Evolutionary conservation across 2,797 vertebrate species (phyloP), one percentile per base, ranked within the genome.

Genomic region (Lutjanus campechanus): DNA sequence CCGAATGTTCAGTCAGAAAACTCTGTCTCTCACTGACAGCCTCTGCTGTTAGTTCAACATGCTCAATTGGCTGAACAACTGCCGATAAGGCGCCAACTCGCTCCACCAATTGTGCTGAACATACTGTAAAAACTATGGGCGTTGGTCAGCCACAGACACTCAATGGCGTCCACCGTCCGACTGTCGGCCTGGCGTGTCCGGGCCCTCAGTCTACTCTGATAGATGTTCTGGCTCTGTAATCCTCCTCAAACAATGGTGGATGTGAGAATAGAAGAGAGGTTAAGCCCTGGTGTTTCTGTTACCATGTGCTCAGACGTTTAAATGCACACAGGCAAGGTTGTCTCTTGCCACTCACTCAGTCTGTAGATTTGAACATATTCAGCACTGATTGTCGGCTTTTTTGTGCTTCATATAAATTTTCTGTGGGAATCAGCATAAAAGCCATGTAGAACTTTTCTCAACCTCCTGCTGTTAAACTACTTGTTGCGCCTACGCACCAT

Each of bases 171-270:
- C 68, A 61, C n/a, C 2, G 29, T 59, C 54, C 41, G 62, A 70
- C 74, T 79, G 69, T 76, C 36, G 4, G 74, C 55, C 83, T 70
- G 79, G 64, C 47, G 84, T 69, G 77, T 83, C 46, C 3, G 71
- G 72, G 77, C 77, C 81, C 80, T 73, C 58, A 0, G 69, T 84
- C 76, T 49, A n/a, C 63, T 53, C 71, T 55, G 82, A 83, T 69
- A 66, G 79, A 88, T 80, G 87, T 84, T 77, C 36, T 51, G 74
- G 66, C 69, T 9, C 68, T 56, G 79, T 92, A 92, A 92, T 92
- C 91, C 89, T 87, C 73, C 46, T 86, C 75, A 88, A 86, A 92
- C 91, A 91, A 91, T 90, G 63, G 84, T 68, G 81, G 78, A 81
- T 76, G 84, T 79, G 64, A 84, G 83, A 87, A 88, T 79, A 86